Conservation (phyloP, 2,888 invertebrate species). For the Aphrophora alni region DNA sequence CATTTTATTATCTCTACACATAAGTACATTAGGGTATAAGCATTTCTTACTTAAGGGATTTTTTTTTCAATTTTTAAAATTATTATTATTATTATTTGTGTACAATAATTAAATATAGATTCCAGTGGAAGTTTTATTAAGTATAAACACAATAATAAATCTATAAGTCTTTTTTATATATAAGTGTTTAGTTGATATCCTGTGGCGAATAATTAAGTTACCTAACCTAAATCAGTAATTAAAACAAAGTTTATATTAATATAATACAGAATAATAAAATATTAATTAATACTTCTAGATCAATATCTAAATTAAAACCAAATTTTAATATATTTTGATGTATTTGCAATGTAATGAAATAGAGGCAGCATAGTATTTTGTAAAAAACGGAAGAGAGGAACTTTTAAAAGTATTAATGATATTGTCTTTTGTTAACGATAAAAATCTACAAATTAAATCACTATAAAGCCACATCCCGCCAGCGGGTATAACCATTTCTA, state of each 20-base stretch:
- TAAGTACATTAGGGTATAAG: slow-evolving; percentile 2
- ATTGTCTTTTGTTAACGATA: not conserved
- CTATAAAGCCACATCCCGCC: not conserved
- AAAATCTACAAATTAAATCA: not conserved
- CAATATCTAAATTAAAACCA: not conserved
- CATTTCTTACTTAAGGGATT: not conserved
- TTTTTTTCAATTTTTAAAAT: not conserved
- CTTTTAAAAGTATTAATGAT: slow-evolving; percentile 9
- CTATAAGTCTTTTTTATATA: slow-evolving; percentile 2
- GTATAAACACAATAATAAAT: not conserved
- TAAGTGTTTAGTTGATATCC: not conserved
- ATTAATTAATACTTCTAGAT: not conserved
- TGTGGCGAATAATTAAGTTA: slow-evolving; percentile 2
- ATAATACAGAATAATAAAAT: not conserved
- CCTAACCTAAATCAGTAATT: not conserved
- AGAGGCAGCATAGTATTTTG: not conserved
- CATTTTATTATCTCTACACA: slow-evolving; percentile 9
- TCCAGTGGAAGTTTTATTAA: not conserved
- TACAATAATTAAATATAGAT: not conserved
- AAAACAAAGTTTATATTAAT: not conserved
- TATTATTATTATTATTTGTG: not conserved
- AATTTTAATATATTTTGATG: not conserved
- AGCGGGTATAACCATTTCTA: not conserved
- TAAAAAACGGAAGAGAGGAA: not conserved
- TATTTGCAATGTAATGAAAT: not conserved